phyloP scores from a whole-genome alignment of 37 sponge, comb jelly and placozoan species.

The Ephydatia muelleri region DNA sequence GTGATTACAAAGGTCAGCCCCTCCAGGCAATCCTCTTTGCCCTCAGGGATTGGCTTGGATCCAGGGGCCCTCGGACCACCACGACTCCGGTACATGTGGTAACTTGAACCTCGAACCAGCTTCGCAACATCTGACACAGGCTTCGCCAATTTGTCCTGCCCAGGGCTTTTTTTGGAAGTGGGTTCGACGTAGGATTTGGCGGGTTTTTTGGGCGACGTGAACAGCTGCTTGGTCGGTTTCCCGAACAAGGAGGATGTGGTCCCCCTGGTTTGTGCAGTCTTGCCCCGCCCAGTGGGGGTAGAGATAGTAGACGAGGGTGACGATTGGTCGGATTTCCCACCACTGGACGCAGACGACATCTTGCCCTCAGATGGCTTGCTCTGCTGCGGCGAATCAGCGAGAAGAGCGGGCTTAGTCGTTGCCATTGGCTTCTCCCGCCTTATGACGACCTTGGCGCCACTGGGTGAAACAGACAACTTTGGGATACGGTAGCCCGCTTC shows the following conservation, averaged over 20 bases:
- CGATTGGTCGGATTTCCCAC: neutral
- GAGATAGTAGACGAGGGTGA: neutral
- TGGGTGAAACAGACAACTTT: neutral
- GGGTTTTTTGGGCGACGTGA: neutral
- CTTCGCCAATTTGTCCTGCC: neutral
- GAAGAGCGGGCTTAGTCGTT: neutral
- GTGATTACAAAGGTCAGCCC: conserved; percentile 82
- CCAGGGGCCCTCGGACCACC: conserved; percentile 74
- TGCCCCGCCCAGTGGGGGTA: neutral
- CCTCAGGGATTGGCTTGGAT: conserved; percentile 76
- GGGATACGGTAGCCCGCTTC: neutral
- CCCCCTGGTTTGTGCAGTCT: neutral
- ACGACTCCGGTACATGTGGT: conserved; percentile 58
- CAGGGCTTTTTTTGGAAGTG: neutral
- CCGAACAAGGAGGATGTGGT: neutral
- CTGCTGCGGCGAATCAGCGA: neutral
- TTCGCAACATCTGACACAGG: conserved; percentile 7
- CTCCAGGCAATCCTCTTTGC: conserved; percentile 52
- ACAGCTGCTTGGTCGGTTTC: neutral
- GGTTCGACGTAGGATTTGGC: neutral
- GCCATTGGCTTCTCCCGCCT: neutral
- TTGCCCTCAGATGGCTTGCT: neutral
- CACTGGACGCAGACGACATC: neutral
- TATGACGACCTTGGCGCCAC: neutral
- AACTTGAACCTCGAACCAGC: conserved; percentile 26